phyloP scores from a whole-genome alignment of 2,113 vertebrate species.

The Otis tarda region DNA sequence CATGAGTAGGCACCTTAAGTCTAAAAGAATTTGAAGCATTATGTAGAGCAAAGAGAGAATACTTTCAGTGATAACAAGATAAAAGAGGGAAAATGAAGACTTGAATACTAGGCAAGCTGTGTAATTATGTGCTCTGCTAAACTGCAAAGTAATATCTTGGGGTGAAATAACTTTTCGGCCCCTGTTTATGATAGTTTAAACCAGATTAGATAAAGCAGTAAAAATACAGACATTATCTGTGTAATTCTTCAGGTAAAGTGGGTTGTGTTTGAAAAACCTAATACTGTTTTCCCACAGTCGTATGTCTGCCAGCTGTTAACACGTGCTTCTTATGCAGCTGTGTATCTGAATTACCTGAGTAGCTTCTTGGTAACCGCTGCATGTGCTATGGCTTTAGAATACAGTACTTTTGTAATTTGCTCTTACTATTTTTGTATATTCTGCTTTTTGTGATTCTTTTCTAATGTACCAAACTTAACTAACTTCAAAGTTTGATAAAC shows the following conservation, averaged over 20 bases:
- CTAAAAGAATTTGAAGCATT: not conserved
- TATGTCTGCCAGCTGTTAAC: not conserved
- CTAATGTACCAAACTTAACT: not conserved
- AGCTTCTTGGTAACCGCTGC: not conserved
- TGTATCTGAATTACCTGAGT: not conserved
- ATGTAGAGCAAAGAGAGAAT: not conserved
- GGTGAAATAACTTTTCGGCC: not conserved
- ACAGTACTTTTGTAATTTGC: not conserved
- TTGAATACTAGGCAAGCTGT: not conserved
- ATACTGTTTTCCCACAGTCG: not conserved
- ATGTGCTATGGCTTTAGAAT: not conserved
- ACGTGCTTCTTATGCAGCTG: not conserved
- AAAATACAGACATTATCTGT: not conserved
- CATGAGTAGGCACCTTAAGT: slow-evolving; percentile 46
- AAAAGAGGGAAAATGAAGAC: not conserved
- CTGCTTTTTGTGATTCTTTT: not conserved
- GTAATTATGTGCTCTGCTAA: not conserved
- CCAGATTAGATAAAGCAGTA: not conserved
- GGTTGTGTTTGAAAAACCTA: not conserved
- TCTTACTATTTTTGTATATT: not conserved
- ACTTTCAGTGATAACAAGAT: not conserved
- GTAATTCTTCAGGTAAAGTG: not conserved
- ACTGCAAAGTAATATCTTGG: not conserved
- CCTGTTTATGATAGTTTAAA: not conserved
- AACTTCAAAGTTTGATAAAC: not conserved